Base-by-base conservation (phyloP, 2,888 invertebrate species). In the Cabera pusaria region DNA sequence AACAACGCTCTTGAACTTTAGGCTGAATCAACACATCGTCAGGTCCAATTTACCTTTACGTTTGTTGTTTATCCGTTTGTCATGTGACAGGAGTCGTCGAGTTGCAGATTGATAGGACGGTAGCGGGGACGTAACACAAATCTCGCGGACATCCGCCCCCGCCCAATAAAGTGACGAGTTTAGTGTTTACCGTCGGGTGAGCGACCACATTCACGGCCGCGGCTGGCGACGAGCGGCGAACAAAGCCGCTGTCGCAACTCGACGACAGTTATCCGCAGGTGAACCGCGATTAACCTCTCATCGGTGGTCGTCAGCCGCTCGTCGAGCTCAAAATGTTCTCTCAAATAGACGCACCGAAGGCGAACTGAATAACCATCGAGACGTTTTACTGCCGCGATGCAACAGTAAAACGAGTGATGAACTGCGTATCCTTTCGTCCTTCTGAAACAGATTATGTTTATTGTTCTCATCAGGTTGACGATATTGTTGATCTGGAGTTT, bases 161-260 rank as follows among this genome's bases (percentile, higher is more conserved):
- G 78, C 78, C 43, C 71, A 64, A 78, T 86, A 84, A 83, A 84
- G 56, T 55, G 46, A 49, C 56, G 56, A 62, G 67, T 79, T 85
- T 79, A 86, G 67, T 79, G 68, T 49, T 45, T 45, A 36, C 43
- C 44, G 27, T 45, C 71, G 80, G 83, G 84, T 86, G 72, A 82
- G 69, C 73, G 85, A 79, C 85, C 83, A 84, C 64, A 63, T 73
- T 85, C 84, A 85, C 59, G 85, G 85, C 58, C 80, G 59, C 41
- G 26, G 35, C 35, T 36, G 25, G 17, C 64, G 56, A 56, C 58
- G 59, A 57, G 52, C 59, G 41, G 58, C 62, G 56, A 71, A 79
- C 78, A 80, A 79, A 80, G 73, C 67, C 56, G 44, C 55, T 46
- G 61, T 57, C 59, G 44, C 62, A 60, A 35, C 52, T 51, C 53